Evolutionary conservation across 2,797 vertebrate genomes (phyloP), one percentile per base, ranked within the genome.

Genomic region (Pagetopsis macropterus): DNA sequence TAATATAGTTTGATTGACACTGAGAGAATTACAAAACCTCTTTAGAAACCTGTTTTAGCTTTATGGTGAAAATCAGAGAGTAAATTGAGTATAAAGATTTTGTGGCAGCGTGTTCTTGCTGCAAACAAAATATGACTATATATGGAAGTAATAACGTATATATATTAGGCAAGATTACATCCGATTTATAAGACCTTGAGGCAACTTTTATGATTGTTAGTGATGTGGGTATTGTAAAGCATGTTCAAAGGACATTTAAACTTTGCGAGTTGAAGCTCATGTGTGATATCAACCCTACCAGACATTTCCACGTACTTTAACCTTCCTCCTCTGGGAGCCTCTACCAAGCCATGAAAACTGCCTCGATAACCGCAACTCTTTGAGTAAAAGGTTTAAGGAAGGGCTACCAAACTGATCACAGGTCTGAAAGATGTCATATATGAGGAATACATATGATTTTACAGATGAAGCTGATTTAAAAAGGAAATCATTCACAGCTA

Each of bases 301-400:
- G 48, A 55, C n/a, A 69, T 79, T 81, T 83, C 63, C 8, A 0
- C 60, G 55, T 4, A 41, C 23, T 70, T 61, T 3, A 55, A 58
- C 65, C 3, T 4, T 51, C 48, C 64, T 64, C 64, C 55, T 64
- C 45, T 49, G 31, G 58, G 23, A 78, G 49, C 12, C 21, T 27
- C 5, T 44, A 13, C 37, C 27, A 62, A 62, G 8, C 41, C 12
- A 1, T 63, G 63, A 70, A 33, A 58, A 19, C 15, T 61, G 45
- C 40, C 37, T n/a, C 14, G 58, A 19, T 11, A 9, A 4, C 5
- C 1, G 15, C 1, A 23, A 55, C 23, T 19, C 37, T 16, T 21
- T 31, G 9, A 49, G 15, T 19, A 31, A 9, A 37, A 37, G 1
- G 33, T 37, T 37, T 37, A 37, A 37, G 33, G 33, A 37, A 37